Percentiles rank a stretch among this genome's conserved stretches.
These are phyloP conservation scores for Mimumesa dahlbomi DNA, from an alignment of 2,888 invertebrate genomes.

Conservation along the genomic window DNA sequence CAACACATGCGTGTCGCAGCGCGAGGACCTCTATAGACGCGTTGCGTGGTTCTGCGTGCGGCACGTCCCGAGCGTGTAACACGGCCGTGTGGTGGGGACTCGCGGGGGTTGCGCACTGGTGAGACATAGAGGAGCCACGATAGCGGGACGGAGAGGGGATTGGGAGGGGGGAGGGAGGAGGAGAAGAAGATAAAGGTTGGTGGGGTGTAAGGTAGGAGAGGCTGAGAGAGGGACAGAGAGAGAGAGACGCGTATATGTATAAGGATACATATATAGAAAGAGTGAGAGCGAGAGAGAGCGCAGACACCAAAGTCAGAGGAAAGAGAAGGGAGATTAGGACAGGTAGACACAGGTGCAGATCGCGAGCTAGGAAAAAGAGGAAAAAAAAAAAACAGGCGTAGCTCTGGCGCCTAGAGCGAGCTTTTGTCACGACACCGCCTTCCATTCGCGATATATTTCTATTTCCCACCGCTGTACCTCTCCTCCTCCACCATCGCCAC, in stretches of 20 bases:
- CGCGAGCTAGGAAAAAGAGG: background rate
- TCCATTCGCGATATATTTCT: constrained; percentile 54
- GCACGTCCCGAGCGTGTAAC: constrained; percentile 25
- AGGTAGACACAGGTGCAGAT: constrained; percentile 3
- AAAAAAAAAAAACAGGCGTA: constrained; percentile 17
- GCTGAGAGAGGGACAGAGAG: constrained; percentile 6
- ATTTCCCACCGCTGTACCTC: constrained; percentile 9
- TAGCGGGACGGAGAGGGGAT: constrained; percentile 10
- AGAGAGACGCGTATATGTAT: background rate
- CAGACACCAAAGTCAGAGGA: background rate
- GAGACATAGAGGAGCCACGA: background rate
- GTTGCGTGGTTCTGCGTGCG: constrained; percentile 21
- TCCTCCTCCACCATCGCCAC: constrained; percentile 11
- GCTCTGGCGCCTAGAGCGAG: constrained; percentile 35
- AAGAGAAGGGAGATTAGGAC: background rate
- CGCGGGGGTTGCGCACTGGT: constrained; percentile 17
- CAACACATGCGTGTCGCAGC: constrained; percentile 5
- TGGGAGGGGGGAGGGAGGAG: constrained; percentile 25
- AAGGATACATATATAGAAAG: too few relatives aligned
- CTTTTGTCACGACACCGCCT: constrained; percentile 53
- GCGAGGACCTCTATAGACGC: too few relatives aligned
- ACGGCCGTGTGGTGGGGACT: too few relatives aligned
- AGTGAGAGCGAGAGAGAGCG: constrained; percentile 8
- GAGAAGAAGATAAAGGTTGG: too few relatives aligned
- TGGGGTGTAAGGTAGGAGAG: background rate